Evolutionary conservation across 1,140 invertebrate species (phyloP).

Genomic region (Olivierus martensii): DNA sequence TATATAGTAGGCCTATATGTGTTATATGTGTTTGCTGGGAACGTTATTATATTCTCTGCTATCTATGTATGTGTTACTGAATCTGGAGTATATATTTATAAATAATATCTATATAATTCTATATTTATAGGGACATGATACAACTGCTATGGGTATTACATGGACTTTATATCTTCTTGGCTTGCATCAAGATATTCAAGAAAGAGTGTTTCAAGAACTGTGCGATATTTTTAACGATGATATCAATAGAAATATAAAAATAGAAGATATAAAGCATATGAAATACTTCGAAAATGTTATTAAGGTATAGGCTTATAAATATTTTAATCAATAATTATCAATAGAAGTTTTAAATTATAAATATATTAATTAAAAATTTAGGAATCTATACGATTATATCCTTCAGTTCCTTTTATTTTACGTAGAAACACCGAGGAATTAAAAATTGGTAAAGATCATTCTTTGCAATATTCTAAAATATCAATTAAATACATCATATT

Average conservation of each 20-base stretch:
- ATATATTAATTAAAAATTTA: too few species aligned
- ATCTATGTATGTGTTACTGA: not conserved
- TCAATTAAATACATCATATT: too few species aligned
- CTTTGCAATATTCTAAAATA: too few species aligned
- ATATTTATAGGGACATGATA: conserved; percentile 11
- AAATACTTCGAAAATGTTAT: conserved; percentile 35
- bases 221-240: conserved; percentile 1
- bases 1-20: not conserved
- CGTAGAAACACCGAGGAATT: too few species aligned
- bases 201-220: conserved; percentile 12
- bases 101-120: not conserved
- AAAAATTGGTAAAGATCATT: too few species aligned
- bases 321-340: too few species aligned
- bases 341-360: too few species aligned
- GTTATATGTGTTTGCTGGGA: not conserved
- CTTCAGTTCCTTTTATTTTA: too few species aligned
- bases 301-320: too few species aligned
- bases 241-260: conserved; percentile 19
- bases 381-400: too few species aligned
- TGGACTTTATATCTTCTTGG: conserved; percentile 16
- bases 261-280: conserved; percentile 28
- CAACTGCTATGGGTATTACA: conserved; percentile 10
- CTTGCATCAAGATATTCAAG: conserved; percentile 8
- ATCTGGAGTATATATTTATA: not conserved
- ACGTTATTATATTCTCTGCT: not conserved